Base-by-base conservation (phyloP, 2,113 vertebrate species). In the Micromys minutus region DNA sequence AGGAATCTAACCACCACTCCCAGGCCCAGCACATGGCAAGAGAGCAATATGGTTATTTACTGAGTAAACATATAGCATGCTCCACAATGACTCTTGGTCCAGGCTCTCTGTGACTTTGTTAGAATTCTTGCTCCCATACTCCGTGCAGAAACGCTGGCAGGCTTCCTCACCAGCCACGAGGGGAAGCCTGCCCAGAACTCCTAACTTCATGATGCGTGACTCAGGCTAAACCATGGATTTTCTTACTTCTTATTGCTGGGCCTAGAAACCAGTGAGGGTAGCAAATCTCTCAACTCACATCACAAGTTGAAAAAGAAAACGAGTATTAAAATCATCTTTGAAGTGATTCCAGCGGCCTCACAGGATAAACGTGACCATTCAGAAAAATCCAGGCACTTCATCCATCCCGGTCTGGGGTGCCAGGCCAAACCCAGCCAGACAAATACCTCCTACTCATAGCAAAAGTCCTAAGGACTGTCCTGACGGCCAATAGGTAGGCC, bases 391-490 rank as follows among this genome's bases (percentile, higher is more conserved):
- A 2, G 69, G 50, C 50, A 45, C 84, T 69, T 71, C 52, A 26
- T 36, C 29, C 8, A 22, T 12, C 76, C n/a, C 22, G 59, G 86
- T 39, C 45, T 94, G 92, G 57, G 67, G 96, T 39, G 0, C 24
- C 47, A n/a, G 7, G 95, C 45, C 21, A n/a, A 55, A 12, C 36
- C 63, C 72, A 61, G 81, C 89, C 84, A 55, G 87, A 19, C 45
- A 67, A 59, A 61, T 1, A 24, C 26, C 55, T 77, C 80, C 63
- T 94, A 85, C 29, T 93, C 95, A 96, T n/a, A 87, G 89, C 63
- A 91, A 97, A 65, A 97, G 67, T 93, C 42, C 57, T 89, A 92
- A 90, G 17, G 89, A 91, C 94, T 90, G 90, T 92, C 96, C 89
- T 87, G 77, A 94, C 86, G 42, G 13, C 26, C 57, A 93, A 90